Base-by-base conservation (phyloP, 2,888 invertebrate species). In the Lasius fuliginosus region DNA sequence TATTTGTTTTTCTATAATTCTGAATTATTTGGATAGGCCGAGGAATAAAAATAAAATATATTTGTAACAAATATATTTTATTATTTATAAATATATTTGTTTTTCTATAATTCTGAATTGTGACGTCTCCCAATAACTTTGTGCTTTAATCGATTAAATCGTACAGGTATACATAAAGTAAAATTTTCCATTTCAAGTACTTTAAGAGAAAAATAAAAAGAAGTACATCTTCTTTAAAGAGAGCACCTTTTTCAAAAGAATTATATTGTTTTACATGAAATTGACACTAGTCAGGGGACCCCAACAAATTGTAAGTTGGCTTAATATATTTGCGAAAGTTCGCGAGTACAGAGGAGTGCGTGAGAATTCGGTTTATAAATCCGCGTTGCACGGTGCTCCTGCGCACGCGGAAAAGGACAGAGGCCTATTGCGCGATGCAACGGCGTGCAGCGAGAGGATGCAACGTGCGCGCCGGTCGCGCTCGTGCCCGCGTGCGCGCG, bases 401-500 rank as follows among this genome's bases (percentile, higher is more conserved):
- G 73, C 33, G n/a, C 53, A 53, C 53, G 8, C 53, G 79, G 33
- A 60, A 73, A 73, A 73, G 23, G 73, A 53, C n/a, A 18, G 36
- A 53, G 68, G 67, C 23, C 40, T 42, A 46, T 27, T n/a, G 67
- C 71, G 42, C 79, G 56, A 84, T 65, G 74, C 75, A 79, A 36
- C 65, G 73, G 49, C 76, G 62, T 36, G 85, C 75, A 69, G 64
- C 64, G 79, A 53, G 79, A 53, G 65, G 82, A 79, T 81, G 23
- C 82, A 82, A 62, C 69, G 77, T 74, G 75, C 74, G 77, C 75
- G 60, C 65, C 60, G 36, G 85, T 79, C 67, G 79, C 81, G 86
- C 81, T 76, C 83, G 77, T 68, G 75, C 74, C 46, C 83, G 79
- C 71, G 36, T 27, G 74, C 71, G 71, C 74, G 75, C 79, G 74